phyloP scores from a whole-genome alignment of 2,113 vertebrate genomes.

The Geococcyx californianus region DNA sequence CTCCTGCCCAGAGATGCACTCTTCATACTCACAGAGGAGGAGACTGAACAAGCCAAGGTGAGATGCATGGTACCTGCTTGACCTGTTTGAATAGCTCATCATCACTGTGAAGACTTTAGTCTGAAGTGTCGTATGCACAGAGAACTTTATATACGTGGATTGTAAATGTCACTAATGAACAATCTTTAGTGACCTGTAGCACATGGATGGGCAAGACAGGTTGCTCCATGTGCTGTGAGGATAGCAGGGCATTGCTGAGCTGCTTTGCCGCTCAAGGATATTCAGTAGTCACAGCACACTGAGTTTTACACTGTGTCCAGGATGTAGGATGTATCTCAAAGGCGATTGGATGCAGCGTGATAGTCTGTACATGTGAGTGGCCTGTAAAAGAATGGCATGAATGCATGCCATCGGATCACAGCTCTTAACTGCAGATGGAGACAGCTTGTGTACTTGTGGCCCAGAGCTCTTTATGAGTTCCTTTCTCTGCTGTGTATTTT shows the following conservation, averaged over 20 bases:
- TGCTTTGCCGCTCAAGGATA: neutral
- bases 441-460: neutral
- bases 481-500: neutral
- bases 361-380: neutral
- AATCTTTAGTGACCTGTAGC: neutral
- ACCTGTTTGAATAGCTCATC: neutral
- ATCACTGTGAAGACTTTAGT: neutral
- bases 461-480: neutral
- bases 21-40: constrained; percentile 76
- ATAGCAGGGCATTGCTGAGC: neutral
- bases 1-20: constrained; percentile 71
- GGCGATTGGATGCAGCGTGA: neutral
- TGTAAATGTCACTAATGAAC: neutral
- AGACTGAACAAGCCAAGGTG: constrained; percentile 86
- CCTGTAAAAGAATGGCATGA: neutral
- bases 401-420: neutral
- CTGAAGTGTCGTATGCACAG: neutral
- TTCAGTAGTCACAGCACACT: neutral
- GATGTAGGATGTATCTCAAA: neutral
- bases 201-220: neutral
- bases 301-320: neutral
- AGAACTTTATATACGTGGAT: neutral
- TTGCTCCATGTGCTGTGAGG: neutral
- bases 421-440: neutral
- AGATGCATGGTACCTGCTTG: constrained; percentile 27